Conservation (phyloP, 2,888 invertebrate genomes). For the Agrochola lychnidis region DNA sequence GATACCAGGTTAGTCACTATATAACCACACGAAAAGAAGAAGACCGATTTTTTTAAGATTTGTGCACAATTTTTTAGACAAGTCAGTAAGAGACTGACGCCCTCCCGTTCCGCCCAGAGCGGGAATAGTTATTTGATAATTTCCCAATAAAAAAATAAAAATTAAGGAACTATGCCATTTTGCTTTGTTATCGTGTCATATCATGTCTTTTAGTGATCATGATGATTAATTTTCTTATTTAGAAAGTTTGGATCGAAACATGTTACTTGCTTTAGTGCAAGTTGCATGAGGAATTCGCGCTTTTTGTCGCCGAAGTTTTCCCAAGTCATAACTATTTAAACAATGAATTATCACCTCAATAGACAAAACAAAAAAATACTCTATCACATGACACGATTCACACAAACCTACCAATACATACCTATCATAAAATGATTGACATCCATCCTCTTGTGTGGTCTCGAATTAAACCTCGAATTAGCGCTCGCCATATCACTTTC, state of each 20-base stretch:
- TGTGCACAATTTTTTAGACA: too few relatives aligned
- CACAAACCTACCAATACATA: constrained; percentile 15
- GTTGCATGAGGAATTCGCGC: background rate
- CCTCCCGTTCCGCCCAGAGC: too few relatives aligned
- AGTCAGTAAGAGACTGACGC: too few relatives aligned
- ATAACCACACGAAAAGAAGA: too few relatives aligned
- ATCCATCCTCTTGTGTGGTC: constrained; percentile 59
- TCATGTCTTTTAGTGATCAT: background rate
- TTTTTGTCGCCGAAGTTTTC: background rate
- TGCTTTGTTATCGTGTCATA: background rate
- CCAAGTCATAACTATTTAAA: background rate
- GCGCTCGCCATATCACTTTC: constrained; percentile 66
- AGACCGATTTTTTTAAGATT: too few relatives aligned
- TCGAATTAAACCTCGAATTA: constrained; percentile 64
- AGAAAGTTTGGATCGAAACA: background rate
- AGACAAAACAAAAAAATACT: constrained; percentile 5
- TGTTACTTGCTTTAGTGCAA: background rate
- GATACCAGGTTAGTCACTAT: too few relatives aligned
- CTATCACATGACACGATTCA: constrained; percentile 10
- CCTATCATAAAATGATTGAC: constrained; percentile 30
- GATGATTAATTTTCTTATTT: background rate
- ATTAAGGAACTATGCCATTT: background rate
- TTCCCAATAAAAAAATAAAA: too few relatives aligned
- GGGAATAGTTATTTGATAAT: too few relatives aligned
- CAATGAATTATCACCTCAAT: constrained; percentile 5